Evolutionary conservation across 2,113 vertebrate species (phyloP).

Genomic region (Myrmecophaga tridactyla): DNA sequence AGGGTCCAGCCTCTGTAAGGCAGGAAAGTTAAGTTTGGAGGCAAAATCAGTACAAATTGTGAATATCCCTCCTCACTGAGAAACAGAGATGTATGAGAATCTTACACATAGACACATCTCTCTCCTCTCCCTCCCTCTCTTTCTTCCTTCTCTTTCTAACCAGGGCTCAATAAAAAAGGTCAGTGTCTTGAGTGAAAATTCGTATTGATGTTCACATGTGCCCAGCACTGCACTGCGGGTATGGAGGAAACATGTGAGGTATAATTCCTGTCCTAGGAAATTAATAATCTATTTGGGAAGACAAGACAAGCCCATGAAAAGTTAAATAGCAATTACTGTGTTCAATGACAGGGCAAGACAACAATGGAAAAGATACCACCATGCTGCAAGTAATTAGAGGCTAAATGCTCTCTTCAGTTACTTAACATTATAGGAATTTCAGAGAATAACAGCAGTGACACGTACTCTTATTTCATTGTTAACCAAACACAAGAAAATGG

Average conservation of each 20-base stretch:
- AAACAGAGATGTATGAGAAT: background rate
- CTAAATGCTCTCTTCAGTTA: conserved; percentile 49
- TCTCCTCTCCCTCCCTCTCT: background rate
- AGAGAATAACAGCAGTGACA: background rate
- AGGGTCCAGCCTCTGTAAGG: background rate
- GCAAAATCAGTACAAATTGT: background rate
- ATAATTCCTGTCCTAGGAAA: background rate
- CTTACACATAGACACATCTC: no score
- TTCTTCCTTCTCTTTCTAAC: background rate
- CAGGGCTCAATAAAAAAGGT: conserved; percentile 9
- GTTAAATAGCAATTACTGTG: conserved; percentile 59
- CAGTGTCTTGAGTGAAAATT: background rate
- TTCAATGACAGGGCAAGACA: conserved; percentile 45
- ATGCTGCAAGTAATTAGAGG: conserved; percentile 29
- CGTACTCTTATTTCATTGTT: background rate
- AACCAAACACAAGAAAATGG: conserved; percentile 41
- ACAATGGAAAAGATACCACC: conserved; percentile 48
- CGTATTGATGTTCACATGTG: background rate
- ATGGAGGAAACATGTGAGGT: background rate
- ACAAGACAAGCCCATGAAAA: conserved; percentile 37
- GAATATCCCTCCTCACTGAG: background rate
- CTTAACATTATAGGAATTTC: conserved; percentile 9
- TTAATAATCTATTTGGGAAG: conserved; percentile 37
- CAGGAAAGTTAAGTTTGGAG: background rate
- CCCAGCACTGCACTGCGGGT: background rate